Conservation (phyloP, 2,888 invertebrate species). For the Mesorhabditis sp. region DNA sequence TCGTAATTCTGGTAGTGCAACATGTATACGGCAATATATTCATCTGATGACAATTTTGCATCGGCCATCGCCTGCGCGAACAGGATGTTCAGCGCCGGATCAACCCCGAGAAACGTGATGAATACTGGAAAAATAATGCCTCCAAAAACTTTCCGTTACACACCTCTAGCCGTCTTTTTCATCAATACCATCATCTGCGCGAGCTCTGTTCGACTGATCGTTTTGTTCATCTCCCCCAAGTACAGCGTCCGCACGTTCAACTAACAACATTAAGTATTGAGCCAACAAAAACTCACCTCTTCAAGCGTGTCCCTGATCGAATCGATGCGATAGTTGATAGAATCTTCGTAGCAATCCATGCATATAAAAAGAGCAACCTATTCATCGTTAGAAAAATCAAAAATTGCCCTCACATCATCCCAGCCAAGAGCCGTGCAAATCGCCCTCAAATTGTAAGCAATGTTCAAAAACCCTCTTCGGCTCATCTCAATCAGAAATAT, state of each 20-base stretch:
- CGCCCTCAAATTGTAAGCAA: conserved; percentile 3
- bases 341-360: neutral
- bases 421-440: neutral
- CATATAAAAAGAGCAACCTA: conserved; percentile 3
- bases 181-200: too few relatives aligned
- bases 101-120: conserved; percentile 1
- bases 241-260: too few relatives aligned
- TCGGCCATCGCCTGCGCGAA: neutral
- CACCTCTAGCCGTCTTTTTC: too few relatives aligned
- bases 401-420: neutral
- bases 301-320: neutral
- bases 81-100: neutral
- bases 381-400: neutral
- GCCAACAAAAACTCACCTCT: neutral
- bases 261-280: too few relatives aligned
- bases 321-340: neutral
- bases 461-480: neutral
- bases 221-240: too few relatives aligned
- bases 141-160: too few relatives aligned
- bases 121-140: neutral
- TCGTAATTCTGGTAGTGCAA: neutral
- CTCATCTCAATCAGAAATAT: neutral
- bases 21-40: neutral
- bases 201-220: too few relatives aligned
- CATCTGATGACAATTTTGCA: neutral